Base-by-base conservation (phyloP, 2,888 invertebrate species). In the Trachelus tabidus region DNA sequence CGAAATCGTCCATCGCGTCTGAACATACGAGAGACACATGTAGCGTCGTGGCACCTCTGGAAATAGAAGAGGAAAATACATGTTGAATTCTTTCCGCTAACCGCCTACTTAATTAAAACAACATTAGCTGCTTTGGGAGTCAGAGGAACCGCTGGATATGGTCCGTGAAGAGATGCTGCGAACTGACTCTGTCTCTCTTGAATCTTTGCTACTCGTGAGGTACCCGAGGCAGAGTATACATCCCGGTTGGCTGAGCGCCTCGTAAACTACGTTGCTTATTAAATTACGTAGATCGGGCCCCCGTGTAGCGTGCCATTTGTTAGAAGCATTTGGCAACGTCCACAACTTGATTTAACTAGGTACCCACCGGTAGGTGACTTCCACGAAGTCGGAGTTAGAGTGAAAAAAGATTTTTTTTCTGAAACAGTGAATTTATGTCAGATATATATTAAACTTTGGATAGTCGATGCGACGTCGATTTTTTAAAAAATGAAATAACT, bases 1-100 rank as follows among this genome's bases (percentile, higher is more conserved):
- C 87, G 90, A 91, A 91, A 91, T 91, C 91, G 91, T 89, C 89
- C 91, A 91, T 91, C 87, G 88, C 91, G 91, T 91, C 91, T 91
- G 91, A 90, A 89, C 91, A 91, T 90, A 90, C 90, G 91, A 91
- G 89, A 83, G 90, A 89, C 91, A 91, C 88, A 90, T 91, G 91
- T 89, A 71, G 12, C 56, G 69, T 75, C 73, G 69, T 68, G 79
- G 81, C 85, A 84, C 83, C 85, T 87, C 89, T 87, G 84, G 85
- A 89, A 89, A 90, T 89, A 90, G 88, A 87, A 83, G 81, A 83
- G 80, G 83, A 84, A 75, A 80, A 80, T 79, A 73, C 77, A 35
- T 71, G 74, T 75, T 33, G 73, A 68, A 77, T 83, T 85, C 86
- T 87, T 87, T 87, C 87, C 85, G 82, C 88, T 88, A 89, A 88